A percentile compares a stretch with the other conserved stretches of the same genome.
Conservation (phyloP, 2,888 invertebrate genomes). For the Anorthoa munda region DNA sequence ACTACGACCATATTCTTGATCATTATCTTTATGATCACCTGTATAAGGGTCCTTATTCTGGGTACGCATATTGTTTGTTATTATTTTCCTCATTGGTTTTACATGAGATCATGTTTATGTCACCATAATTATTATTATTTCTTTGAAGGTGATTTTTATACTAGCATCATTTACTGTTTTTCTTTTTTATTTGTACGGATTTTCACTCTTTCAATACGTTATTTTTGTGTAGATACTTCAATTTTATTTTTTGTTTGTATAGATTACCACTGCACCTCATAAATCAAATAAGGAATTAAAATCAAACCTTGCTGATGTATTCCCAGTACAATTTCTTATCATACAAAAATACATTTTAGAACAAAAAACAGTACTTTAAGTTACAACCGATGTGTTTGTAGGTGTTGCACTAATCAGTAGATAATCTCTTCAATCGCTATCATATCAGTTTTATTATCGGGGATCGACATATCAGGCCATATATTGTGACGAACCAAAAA, state of each 20-base stretch:
- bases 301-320: background rate
- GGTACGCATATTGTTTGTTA: constrained; percentile 61
- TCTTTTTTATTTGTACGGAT: background rate
- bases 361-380: background rate
- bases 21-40: constrained; percentile 70
- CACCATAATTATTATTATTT: background rate
- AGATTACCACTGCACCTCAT: background rate
- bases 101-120: constrained; percentile 5
- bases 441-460: constrained; percentile 46
- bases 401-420: constrained; percentile 39
- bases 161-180: background rate
- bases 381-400: background rate
- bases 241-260: too few relatives aligned
- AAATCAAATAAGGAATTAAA: constrained; percentile 14
- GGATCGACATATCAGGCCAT: constrained; percentile 42
- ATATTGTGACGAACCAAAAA: constrained; percentile 18
- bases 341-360: constrained; percentile 1
- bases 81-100: constrained; percentile 24
- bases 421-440: constrained; percentile 36
- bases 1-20: constrained; percentile 62
- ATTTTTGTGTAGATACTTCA: background rate
- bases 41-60: constrained; percentile 68
- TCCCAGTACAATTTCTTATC: constrained; percentile 39
- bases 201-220: background rate
- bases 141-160: background rate